phyloP scores from a whole-genome alignment of 92 coral and sea anemone genomes.

The Parazoanthus swiftii region DNA sequence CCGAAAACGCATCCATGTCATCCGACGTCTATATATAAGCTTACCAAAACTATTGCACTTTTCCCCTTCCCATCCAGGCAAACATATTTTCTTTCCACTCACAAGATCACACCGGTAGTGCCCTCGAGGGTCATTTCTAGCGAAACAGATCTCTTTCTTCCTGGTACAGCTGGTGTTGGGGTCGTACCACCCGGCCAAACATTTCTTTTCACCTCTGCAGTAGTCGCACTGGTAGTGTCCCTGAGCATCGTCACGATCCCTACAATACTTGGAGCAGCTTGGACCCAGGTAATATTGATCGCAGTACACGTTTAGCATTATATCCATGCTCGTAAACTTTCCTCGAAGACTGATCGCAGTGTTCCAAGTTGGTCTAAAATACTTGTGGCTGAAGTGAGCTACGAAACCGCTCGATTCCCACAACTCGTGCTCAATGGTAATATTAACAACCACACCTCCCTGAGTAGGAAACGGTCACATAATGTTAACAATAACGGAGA shows the following conservation, averaged over 20 bases:
- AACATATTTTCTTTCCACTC: conserved; percentile 30
- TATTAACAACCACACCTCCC: conserved; percentile 27
- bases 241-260: not conserved
- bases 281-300: conserved; percentile 30
- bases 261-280: conserved; percentile 9
- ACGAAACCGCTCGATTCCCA: not conserved
- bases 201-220: conserved; percentile 28
- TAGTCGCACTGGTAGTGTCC: conserved; percentile 36
- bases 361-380: conserved; percentile 3
- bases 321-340: not conserved
- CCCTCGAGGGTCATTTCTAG: conserved; percentile 23
- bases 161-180: conserved; percentile 19
- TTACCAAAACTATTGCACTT: conserved; percentile 22
- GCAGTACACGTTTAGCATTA: conserved; percentile 29
- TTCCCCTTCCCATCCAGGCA: conserved; percentile 27
- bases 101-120: conserved; percentile 31
- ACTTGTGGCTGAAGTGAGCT: not conserved
- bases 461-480: not conserved
- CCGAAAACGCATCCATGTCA: too few species aligned
- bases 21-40: not conserved
- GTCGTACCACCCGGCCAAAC: conserved; percentile 35
- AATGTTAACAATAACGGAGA: not conserved
- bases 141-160: conserved; percentile 11
- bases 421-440: not conserved
- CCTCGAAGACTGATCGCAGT: conserved; percentile 3